Base-by-base conservation (phyloP, 2,797 vertebrate genomes). In the Hafferia zeledoni region DNA sequence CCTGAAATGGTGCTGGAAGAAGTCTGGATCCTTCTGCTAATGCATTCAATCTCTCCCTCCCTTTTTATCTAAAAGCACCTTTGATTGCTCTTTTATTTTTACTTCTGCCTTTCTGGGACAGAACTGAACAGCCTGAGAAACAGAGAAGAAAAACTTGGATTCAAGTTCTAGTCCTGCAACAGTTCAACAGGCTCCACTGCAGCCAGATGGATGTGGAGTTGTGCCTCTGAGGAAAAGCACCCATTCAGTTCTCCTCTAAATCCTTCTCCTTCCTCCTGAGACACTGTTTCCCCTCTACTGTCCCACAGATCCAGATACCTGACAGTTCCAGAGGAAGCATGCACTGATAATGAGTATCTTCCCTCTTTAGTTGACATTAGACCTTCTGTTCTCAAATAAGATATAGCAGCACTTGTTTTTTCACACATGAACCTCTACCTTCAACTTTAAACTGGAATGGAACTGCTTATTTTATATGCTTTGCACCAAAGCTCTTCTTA, bases 1-100 rank as follows among this genome's bases (percentile, higher is more conserved):
- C 55, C 85, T 79, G 77, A 79, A 83, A 78, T 0, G 0, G 33
- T 70, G 65, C 80, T 6, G 14, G 57, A 94, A 92, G 63, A 89
- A 69, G 39, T 83, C 79, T 86, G 72, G 57, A 86, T 17, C 24
- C 59, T 74, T 82, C 75, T 9, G 8, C 56, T 95, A 83, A 89
- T 88, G 82, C 47, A 71, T 93, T 87, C 52, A 39, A 17, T 37
- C 31, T 44, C 60, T 69, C 27, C 39, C 31, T 77, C 31, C 17
- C 5, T 72, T 87, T 83, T 80, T 28, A 60, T 69, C 46, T 91
- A 83, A 93, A 83, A 89, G 76, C 82, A 83, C 89, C 47, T 78
- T 82, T 14, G 59, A 15, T 50, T 69, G 39, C 0, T 13, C 28
- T 52, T 90, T 87, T 79, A 31, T 71, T 91, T 82, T 65, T 22